Conservation (phyloP, 1,140 invertebrate genomes). For the Temnothorax longispinosus region DNA sequence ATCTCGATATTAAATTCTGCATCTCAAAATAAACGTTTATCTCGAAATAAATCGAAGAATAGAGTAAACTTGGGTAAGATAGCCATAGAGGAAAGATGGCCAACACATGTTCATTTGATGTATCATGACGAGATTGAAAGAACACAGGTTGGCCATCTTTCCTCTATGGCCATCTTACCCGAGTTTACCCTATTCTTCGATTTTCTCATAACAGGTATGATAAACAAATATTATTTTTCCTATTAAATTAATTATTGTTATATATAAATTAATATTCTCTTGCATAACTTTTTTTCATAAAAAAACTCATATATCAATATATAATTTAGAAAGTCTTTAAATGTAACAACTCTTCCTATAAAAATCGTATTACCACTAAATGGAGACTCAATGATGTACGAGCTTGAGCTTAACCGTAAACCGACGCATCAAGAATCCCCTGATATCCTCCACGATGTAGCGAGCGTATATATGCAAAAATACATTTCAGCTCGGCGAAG, state of each 20-base stretch:
- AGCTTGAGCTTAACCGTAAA: constrained; percentile 37
- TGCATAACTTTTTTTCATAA: background rate
- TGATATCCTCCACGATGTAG: background rate
- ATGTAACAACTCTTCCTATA: constrained; percentile 12
- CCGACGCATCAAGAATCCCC: constrained; percentile 13
- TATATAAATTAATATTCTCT: background rate
- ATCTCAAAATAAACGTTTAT: background rate
- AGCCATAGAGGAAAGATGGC: too few species aligned
- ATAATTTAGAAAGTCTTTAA: background rate
- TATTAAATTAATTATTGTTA: background rate
- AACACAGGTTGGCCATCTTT: too few species aligned
- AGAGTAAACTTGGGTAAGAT: too few species aligned
- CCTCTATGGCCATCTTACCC: too few species aligned
- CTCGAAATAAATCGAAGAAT: background rate
- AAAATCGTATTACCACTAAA: constrained; percentile 47
- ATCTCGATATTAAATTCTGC: background rate
- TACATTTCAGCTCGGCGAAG: constrained; percentile 24
- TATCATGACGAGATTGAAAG: too few species aligned
- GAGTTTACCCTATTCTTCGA: background rate
- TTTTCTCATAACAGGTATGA: background rate
- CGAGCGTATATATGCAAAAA: constrained; percentile 45
- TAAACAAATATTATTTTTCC: constrained; percentile 7
- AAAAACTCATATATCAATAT: background rate
- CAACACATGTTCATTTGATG: too few species aligned
- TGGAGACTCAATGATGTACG: constrained; percentile 23